Conservation (phyloP, 1,140 invertebrate species). For the Diorhabda sublineata region DNA sequence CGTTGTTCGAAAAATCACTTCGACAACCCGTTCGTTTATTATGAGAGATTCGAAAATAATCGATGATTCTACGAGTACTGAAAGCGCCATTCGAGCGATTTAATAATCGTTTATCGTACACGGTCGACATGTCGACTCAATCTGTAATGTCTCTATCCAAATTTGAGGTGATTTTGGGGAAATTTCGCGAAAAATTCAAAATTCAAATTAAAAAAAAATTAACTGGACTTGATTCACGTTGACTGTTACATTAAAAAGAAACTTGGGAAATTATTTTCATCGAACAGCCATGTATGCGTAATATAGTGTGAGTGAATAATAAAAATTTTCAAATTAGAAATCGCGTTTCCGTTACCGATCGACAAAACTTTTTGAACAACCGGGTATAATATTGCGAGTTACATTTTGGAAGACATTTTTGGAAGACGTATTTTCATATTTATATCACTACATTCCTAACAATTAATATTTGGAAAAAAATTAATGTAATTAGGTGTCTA, state of each 20-base stretch:
- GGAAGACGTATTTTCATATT: slow-evolving; percentile 18
- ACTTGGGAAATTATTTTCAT: slow-evolving; percentile 3
- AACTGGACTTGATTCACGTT: too few species aligned
- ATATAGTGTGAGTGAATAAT: background rate
- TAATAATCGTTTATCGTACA: too few species aligned
- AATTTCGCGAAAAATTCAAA: background rate
- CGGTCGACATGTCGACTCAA: too few species aligned
- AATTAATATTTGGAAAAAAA: background rate
- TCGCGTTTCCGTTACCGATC: too few species aligned
- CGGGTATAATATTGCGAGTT: background rate
- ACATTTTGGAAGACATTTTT: slow-evolving; percentile 22
- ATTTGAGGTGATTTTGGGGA: slow-evolving; percentile 6
- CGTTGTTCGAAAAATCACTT: too few species aligned
- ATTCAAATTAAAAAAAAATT: background rate
- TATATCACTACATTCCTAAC: slow-evolving; percentile 6
- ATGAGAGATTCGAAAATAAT: too few species aligned
- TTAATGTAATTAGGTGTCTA: too few species aligned
- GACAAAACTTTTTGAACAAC: too few species aligned
- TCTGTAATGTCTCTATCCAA: background rate
- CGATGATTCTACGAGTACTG: too few species aligned
- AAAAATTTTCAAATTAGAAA: too few species aligned
- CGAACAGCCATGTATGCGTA: background rate
- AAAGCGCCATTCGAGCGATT: too few species aligned
- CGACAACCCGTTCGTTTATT: too few species aligned
- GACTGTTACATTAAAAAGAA: background rate